Conservation (phyloP, 2,113 vertebrate genomes). For the Brienomyrus longianalis region DNA sequence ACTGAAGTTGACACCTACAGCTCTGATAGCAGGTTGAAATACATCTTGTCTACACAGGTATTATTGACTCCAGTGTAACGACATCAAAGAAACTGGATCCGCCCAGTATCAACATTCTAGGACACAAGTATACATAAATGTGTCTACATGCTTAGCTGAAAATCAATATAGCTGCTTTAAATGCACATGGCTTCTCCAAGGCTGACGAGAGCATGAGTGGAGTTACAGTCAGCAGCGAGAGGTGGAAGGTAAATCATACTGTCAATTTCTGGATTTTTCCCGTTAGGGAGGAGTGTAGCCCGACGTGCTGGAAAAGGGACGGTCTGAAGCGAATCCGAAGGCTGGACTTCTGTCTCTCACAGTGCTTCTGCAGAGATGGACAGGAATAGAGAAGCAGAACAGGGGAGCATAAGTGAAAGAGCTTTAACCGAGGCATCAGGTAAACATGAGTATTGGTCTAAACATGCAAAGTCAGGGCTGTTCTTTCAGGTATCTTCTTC, state of each 20-base stretch:
- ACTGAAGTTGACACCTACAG: not conserved
- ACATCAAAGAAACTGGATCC: not conserved
- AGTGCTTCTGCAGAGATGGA: conserved; percentile 73
- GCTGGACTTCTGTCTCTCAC: conserved; percentile 93
- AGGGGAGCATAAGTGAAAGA: not conserved
- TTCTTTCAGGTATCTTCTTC: not conserved
- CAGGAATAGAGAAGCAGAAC: not conserved
- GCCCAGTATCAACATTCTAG: not conserved
- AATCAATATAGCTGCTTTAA: not conserved
- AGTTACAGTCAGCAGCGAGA: not conserved
- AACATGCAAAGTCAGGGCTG: not conserved
- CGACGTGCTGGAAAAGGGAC: conserved; percentile 93
- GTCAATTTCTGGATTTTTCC: conserved; percentile 98
- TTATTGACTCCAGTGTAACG: not conserved
- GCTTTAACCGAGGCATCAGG: not conserved
- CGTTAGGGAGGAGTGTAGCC: conserved; percentile 91
- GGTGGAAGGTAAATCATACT: conserved; percentile 53
- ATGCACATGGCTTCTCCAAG: not conserved
- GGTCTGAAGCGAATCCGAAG: conserved; percentile 90
- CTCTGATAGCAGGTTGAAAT: not conserved
- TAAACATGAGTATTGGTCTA: not conserved
- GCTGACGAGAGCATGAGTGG: not conserved
- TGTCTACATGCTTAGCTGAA: not conserved
- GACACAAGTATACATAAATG: not conserved
- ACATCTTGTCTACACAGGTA: not conserved